Evolutionary conservation across 2,113 vertebrate species (phyloP).

Genomic region (Caranx ignobilis): DNA sequence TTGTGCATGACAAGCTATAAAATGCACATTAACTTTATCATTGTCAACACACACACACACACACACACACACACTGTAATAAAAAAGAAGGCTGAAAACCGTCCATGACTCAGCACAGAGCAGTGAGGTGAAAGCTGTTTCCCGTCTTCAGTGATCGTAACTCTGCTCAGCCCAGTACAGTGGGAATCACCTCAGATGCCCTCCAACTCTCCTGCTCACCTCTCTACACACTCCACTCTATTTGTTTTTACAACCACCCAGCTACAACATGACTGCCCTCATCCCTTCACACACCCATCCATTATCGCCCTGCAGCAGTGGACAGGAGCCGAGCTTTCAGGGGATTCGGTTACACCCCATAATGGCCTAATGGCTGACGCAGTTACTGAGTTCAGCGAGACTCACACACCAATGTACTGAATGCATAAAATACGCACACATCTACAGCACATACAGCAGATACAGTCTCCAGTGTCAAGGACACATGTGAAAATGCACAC

Average conservation of each 20-base stretch:
- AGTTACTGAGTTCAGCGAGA: conserved; percentile 53
- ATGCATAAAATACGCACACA: conserved; percentile 8
- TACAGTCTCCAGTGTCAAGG: conserved; percentile 14
- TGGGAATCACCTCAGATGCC: conserved; percentile 52
- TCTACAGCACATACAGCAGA: neutral
- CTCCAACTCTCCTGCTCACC: conserved; percentile 33
- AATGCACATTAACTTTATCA: neutral
- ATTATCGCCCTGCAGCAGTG: conserved; percentile 49
- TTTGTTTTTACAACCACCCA: conserved; percentile 57
- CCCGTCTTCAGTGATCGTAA: conserved; percentile 14
- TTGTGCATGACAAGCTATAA: neutral
- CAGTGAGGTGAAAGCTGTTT: conserved; percentile 34
- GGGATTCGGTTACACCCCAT: conserved; percentile 73
- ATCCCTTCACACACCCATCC: conserved; percentile 52
- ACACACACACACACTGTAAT: neutral
- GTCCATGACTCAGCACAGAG: conserved; percentile 58
- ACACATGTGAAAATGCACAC: conserved; percentile 8
- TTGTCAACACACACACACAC: neutral
- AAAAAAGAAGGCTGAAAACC: conserved; percentile 27
- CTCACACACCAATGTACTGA: conserved; percentile 19
- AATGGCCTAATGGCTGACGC: conserved; percentile 72
- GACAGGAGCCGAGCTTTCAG: conserved; percentile 65
- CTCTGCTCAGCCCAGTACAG: conserved; percentile 19
- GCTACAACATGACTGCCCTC: conserved; percentile 31
- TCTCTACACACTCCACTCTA: conserved; percentile 38